These are phyloP conservation scores for Pipa parva DNA, from an alignment of 2,113 vertebrate genomes.

Conservation along the genomic window DNA sequence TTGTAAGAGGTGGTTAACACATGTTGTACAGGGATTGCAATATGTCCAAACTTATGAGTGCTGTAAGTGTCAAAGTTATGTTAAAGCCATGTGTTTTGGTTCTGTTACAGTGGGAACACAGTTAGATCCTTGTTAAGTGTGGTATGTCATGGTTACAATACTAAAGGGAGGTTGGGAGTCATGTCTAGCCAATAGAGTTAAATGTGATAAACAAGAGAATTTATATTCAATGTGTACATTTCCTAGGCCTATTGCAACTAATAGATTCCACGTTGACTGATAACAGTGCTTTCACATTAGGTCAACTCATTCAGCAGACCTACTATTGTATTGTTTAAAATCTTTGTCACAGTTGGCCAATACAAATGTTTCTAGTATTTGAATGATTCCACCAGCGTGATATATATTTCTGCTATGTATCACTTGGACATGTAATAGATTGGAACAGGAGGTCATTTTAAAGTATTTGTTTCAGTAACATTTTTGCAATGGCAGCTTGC, in stretches of 20 bases:
- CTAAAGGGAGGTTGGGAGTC: constrained; percentile 61
- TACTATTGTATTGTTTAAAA: constrained; percentile 45
- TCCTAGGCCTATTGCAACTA: constrained; percentile 49
- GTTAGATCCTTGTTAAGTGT: constrained; percentile 77
- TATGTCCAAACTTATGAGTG: constrained; percentile 67
- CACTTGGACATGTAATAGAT: constrained; percentile 46
- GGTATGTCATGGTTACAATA: constrained; percentile 65
- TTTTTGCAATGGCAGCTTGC: constrained; percentile 49
- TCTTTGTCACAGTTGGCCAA: constrained; percentile 41
- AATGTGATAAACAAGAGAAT: constrained; percentile 59
- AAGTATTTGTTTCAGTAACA: constrained; percentile 41
- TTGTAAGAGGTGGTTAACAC: constrained; percentile 58
- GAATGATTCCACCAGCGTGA: constrained; percentile 45
- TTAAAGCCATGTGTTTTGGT: constrained; percentile 78
- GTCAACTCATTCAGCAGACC: constrained; percentile 51
- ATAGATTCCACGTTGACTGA: constrained; percentile 51
- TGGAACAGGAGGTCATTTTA: constrained; percentile 34
- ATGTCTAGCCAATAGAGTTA: constrained; percentile 43
- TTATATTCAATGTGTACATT: constrained; percentile 43
- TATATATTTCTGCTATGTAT: constrained; percentile 54
- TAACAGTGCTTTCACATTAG: constrained; percentile 47
- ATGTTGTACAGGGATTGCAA: constrained; percentile 57
- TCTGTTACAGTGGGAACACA: constrained; percentile 78
- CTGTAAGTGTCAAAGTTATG: constrained; percentile 57
- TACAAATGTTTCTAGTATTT: constrained; percentile 54